Evolutionary conservation across 2,888 invertebrate genomes (phyloP).

Genomic region (Epirrita christyi): DNA sequence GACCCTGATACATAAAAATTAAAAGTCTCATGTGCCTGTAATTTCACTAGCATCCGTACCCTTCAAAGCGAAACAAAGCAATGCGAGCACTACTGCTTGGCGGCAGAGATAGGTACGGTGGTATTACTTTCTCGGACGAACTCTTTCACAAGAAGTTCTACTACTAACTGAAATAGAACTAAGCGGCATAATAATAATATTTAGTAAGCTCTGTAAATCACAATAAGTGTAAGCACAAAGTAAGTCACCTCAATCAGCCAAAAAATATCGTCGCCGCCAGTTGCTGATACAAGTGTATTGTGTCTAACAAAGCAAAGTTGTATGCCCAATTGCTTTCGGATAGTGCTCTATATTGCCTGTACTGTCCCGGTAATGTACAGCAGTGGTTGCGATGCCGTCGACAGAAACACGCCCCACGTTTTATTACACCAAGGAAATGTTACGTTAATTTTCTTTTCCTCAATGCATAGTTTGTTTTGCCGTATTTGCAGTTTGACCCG

Average conservation of each 20-base stretch:
- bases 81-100: too few relatives aligned
- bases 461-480: conserved; percentile 35
- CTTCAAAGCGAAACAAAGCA: too few relatives aligned
- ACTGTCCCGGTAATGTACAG: conserved; percentile 30
- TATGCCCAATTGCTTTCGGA: conserved; percentile 23
- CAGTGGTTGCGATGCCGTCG: conserved; percentile 19
- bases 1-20: too few relatives aligned
- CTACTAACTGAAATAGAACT: conserved; percentile 4
- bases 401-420: conserved; percentile 29
- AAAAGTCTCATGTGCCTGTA: too few relatives aligned
- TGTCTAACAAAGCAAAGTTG: conserved; percentile 33
- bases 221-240: conserved; percentile 36
- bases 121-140: too few relatives aligned
- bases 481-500: conserved; percentile 32
- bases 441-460: conserved; percentile 40
- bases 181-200: conserved; percentile 27
- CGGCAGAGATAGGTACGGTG: too few relatives aligned
- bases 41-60: too few relatives aligned
- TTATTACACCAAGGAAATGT: conserved; percentile 39
- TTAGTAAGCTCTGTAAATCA: conserved; percentile 28
- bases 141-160: too few relatives aligned
- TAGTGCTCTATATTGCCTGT: conserved; percentile 21
- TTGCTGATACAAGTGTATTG: conserved; percentile 37
- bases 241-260: conserved; percentile 37
- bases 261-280: conserved; percentile 32